These are phyloP conservation scores for Myocastor coypus DNA, from an alignment of 2,113 vertebrate species.

Conservation along the genomic window DNA sequence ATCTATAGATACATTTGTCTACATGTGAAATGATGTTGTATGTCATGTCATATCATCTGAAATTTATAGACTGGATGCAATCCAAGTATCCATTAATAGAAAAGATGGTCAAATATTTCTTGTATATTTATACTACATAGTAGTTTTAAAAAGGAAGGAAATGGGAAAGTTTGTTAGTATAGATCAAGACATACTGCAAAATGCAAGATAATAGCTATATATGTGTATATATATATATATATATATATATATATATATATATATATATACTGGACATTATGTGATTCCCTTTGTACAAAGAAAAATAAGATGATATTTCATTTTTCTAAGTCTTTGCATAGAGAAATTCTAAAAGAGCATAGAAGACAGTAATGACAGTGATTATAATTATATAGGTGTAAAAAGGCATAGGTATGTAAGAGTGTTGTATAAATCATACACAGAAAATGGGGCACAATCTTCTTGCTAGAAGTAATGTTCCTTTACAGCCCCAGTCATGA, in stretches of 20 bases:
- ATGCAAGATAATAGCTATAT: not conserved
- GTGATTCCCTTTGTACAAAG: not conserved
- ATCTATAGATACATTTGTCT: not conserved
- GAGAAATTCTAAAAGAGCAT: constrained; percentile 11
- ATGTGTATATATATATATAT: too few relatives aligned
- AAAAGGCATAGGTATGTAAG: not conserved
- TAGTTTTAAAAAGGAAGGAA: not conserved
- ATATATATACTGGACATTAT: not conserved
- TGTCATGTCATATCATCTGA: not conserved
- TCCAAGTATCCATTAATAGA: not conserved
- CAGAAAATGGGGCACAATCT: not conserved
- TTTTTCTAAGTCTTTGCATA: not conserved
- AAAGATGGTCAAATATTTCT: not conserved
- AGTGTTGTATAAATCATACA: not conserved
- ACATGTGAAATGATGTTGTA: not conserved
- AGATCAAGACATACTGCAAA: not conserved
- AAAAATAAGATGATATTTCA: not conserved
- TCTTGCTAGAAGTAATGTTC: not conserved
- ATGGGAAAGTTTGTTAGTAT: not conserved
- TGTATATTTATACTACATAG: not conserved
- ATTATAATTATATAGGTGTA: not conserved
- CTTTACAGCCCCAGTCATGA: not conserved
- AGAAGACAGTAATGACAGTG: constrained; percentile 11
- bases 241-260: too few relatives aligned
- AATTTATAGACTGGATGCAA: constrained; percentile 35